Percentiles rank a stretch among this genome's conserved stretches.
Evolutionary conservation across 2,888 invertebrate genomes (phyloP).

Genomic region (Parnassius apollo): DNA sequence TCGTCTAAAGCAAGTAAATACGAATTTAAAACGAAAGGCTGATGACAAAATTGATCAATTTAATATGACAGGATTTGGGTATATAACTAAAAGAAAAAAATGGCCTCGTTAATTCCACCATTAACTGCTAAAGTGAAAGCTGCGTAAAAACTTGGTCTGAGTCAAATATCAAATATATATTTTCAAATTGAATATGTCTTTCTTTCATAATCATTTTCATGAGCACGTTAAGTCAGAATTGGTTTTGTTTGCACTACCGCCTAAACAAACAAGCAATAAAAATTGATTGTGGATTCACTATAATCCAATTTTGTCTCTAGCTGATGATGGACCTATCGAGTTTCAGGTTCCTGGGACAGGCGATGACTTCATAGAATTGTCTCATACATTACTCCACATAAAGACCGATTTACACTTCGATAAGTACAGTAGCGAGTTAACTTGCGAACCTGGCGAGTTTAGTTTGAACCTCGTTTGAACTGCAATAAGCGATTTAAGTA

Average conservation of each 20-base stretch:
- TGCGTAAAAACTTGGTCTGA: constrained; percentile 11
- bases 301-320: constrained; percentile 38
- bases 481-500: too few relatives aligned
- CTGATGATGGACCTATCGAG: constrained; percentile 39
- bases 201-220: constrained; percentile 21
- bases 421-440: too few relatives aligned
- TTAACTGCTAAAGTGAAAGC: constrained; percentile 5
- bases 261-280: constrained; percentile 38
- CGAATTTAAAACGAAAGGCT: too few relatives aligned
- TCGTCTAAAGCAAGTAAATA: too few relatives aligned
- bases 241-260: constrained; percentile 39
- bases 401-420: too few relatives aligned
- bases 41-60: too few relatives aligned
- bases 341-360: constrained; percentile 39
- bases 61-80: too few relatives aligned
- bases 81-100: too few relatives aligned
- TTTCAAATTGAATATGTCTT: constrained; percentile 34
- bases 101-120: constrained; percentile 5
- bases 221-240: constrained; percentile 34
- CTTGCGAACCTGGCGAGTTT: too few relatives aligned
- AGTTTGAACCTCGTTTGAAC: too few relatives aligned
- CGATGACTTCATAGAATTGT: constrained; percentile 40
- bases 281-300: constrained; percentile 37
- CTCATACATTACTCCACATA: constrained; percentile 36
- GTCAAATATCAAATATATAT: constrained; percentile 27